Base-by-base conservation (phyloP, 2,113 vertebrate species). In the Pheucticus melanocephalus region DNA sequence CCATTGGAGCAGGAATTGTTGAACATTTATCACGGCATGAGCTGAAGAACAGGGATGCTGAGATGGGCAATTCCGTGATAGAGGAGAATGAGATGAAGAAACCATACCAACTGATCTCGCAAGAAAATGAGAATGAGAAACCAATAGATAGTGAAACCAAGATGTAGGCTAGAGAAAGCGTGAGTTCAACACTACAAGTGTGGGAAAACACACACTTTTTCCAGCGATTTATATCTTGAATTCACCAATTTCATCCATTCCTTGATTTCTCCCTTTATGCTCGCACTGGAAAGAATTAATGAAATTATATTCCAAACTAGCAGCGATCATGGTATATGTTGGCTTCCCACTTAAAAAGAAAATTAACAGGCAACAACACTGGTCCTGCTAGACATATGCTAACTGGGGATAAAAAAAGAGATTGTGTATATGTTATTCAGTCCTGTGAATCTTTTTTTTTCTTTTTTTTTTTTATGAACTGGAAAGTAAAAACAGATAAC, bases 61-160 rank as follows among this genome's bases (percentile, higher is more conserved):
- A 99, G 87, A 97, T 98, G 96, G 98, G 98, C 12, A 99, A 99
- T 97, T 99, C 98, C 0, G 99, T 99, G 95, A 98, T 99, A 78
- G 99, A 99, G 92, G 99, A 99, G 95, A 98, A 98, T 7, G 98
- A 99, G 95, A 98, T 99, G 98, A 99, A 99, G 97, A 99, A 99
- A 85, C 98, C 99, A 0, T 99, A 99, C 96, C 98, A 98, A 63
- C 98, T 99, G 86, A 98, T 99, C 89, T 97, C 98, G 31, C 98
- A 99, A 96, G 98, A 99, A 96, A 98, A 98, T 25, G 99, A 99
- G 70, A 97, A 98, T 3, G 98, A 99, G 71, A 99, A 98, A 86
- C 96, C 97, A 17, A 60, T 92, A 39, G 98, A 99, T 84, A 99
- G 98, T 16, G 99, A 99, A 97, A 99, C 98, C 93, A 99, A 99